Base-by-base conservation (phyloP, 2,888 invertebrate genomes). In the Leucophenga maculata region DNA sequence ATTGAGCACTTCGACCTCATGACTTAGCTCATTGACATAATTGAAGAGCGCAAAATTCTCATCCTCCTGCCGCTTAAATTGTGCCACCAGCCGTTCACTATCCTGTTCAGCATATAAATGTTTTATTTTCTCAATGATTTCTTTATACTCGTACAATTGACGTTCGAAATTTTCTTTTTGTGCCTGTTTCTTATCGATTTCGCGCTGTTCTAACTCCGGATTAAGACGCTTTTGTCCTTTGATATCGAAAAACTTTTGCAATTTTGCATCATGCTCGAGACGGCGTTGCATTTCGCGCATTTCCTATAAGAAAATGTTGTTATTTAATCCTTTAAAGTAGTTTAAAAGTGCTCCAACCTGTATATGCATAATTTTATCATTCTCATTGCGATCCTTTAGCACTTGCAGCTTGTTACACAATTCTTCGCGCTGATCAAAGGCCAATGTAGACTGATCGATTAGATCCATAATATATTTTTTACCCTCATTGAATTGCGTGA, bases 31-130 rank as follows among this genome's bases (percentile, higher is more conserved):
- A 85, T 96, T 97, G 50, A 97, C 94, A 85, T 95, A 97, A 88
- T 94, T 95, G 86, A 97, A 97, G 0, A 96, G 90, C 0, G 97
- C 95, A 86, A 97, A 97, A 89, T 97, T 97, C 86, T 95, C 95
- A 78, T 95, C 95, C 84, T 97, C 97, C 72, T 94, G 93, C 44
- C 94, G 92, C n/a, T 93, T 91, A 87, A 95, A 97, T 85, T 94
- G 92, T 3, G 91, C 91, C 9, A 93, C 92, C 57, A 96, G 88
- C 18, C 91, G 91, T 74, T 92, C 92, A 18, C 93, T 90, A 75
- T 93, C 92, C 1, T 91, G 89, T 82, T 94, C 93, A 0, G 91
- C 91, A 39, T 91, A 88, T 9, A 88, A 73, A 74, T 91, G 92
- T 88, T 93, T 92, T 73, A 97, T 93, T 82, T 93, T 91, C 65